phyloP scores from a whole-genome alignment of 1,140 invertebrate species.

The Stratiolaelaps scimitus region DNA sequence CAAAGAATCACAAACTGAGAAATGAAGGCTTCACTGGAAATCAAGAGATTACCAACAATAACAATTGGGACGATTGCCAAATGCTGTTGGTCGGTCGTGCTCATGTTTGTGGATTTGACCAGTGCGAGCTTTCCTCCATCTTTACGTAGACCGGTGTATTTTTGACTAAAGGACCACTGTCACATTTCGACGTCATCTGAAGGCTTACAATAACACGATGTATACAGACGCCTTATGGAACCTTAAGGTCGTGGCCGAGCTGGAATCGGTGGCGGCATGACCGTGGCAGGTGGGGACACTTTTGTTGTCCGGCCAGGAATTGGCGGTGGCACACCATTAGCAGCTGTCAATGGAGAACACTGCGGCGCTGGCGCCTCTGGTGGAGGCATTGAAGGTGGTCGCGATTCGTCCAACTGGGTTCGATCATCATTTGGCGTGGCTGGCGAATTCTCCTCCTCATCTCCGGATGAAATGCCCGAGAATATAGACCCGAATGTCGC shows the following conservation, averaged over 20 bases:
- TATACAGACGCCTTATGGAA: not conserved
- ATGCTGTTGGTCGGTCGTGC: no score
- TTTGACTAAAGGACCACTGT: no score
- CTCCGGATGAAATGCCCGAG: constrained; percentile 18
- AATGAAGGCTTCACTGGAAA: no score
- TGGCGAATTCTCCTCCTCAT: constrained; percentile 16
- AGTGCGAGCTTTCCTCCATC: no score
- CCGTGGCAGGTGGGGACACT: not conserved
- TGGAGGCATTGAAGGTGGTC: constrained; percentile 29
- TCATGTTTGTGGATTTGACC: no score
- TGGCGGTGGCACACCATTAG: constrained; percentile 8
- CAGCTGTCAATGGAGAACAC: constrained; percentile 32
- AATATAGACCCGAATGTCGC: constrained; percentile 26
- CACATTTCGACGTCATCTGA: no score
- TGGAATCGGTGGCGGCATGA: not conserved
- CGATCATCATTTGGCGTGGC: constrained; percentile 33
- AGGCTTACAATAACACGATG: no score
- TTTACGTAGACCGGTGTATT: no score
- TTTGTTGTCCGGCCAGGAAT: constrained; percentile 3
- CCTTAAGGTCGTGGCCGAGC: not conserved
- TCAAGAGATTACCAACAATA: no score
- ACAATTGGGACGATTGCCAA: no score
- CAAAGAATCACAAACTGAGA: no score
- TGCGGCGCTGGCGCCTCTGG: constrained; percentile 38
- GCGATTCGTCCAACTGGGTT: constrained; percentile 31